A percentile compares a stretch with the other conserved stretches of the same genome.
These are phyloP conservation scores for Melanotaenia boesemani DNA, from an alignment of 2,797 vertebrate genomes.

Conservation along the genomic window DNA sequence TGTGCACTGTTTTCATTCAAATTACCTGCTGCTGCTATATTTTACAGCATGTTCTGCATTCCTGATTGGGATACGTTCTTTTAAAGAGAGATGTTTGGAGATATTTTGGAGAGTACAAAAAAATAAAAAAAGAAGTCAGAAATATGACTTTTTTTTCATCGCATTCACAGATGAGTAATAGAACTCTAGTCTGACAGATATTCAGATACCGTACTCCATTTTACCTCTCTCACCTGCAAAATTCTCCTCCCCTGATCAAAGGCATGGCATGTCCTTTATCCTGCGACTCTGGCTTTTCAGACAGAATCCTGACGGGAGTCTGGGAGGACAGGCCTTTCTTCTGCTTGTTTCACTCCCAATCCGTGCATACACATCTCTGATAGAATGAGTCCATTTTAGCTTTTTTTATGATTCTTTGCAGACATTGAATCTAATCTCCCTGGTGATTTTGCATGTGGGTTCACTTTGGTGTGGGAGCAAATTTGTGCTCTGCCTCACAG, in stretches of 20 bases:
- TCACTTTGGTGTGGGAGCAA: conserved; percentile 33
- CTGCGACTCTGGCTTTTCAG: conserved; percentile 64
- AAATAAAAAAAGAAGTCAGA: conserved; percentile 52
- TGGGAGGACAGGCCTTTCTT: conserved; percentile 68
- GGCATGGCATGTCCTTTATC: conserved; percentile 71
- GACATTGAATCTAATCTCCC: conserved; percentile 55
- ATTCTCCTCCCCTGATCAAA: conserved; percentile 75
- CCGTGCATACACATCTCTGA: conserved; percentile 34
- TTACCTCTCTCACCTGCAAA: conserved; percentile 67
- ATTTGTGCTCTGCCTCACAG: conserved; percentile 22
- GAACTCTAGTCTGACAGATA: conserved; percentile 66
- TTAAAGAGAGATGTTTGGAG: conserved; percentile 35
- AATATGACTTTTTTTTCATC: conserved; percentile 32
- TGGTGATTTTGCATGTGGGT: conserved; percentile 31
- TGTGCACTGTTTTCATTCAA: conserved; percentile 54
- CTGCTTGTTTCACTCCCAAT: conserved; percentile 51
- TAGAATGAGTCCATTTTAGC: conserved; percentile 50
- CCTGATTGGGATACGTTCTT: conserved; percentile 69
- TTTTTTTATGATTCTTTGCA: conserved; percentile 14
- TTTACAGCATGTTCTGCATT: conserved; percentile 61
- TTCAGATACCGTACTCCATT: conserved; percentile 68
- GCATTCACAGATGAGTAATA: conserved; percentile 38
- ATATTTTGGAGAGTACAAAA: conserved; percentile 19
- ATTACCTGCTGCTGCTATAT: conserved; percentile 57
- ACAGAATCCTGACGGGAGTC: conserved; percentile 65